A percentile compares a stretch with the other conserved stretches of the same genome.
phyloP scores from a whole-genome alignment of 92 coral and sea anemone species.

The Ricordea florida region DNA sequence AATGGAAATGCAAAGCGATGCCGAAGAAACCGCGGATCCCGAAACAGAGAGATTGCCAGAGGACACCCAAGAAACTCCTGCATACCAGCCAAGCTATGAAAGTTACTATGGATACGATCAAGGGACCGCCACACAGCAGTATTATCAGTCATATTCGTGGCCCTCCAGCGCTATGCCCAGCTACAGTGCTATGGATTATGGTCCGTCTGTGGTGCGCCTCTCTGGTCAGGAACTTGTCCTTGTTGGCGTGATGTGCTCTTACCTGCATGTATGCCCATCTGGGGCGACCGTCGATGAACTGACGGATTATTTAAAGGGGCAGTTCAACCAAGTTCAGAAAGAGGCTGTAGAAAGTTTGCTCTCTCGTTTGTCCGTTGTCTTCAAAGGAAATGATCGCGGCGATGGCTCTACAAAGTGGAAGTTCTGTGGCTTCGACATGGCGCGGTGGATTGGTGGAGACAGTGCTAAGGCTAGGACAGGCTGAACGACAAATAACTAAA shows the following conservation, averaged over 20 bases:
- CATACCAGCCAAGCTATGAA: too few species aligned
- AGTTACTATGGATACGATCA: too few species aligned
- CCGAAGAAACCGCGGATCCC: not conserved
- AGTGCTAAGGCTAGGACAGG: too few species aligned
- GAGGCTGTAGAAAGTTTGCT: slow-evolving; percentile 62
- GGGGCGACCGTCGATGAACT: slow-evolving; percentile 81
- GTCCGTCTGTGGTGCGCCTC: slow-evolving; percentile 49
- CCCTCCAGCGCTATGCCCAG: not conserved
- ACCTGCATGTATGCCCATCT: slow-evolving; percentile 70
- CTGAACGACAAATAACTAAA: too few species aligned
- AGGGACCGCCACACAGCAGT: not conserved
- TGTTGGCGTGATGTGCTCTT: slow-evolving; percentile 81
- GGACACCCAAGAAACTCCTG: too few species aligned
- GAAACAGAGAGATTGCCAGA: too few species aligned
- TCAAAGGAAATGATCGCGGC: slow-evolving; percentile 46
- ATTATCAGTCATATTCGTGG: not conserved
- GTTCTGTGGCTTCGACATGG: slow-evolving; percentile 64
- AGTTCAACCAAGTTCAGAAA: slow-evolving; percentile 55
- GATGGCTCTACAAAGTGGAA: slow-evolving; percentile 74
- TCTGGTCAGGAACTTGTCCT: slow-evolving; percentile 73
- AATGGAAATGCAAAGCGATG: not conserved
- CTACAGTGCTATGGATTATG: not conserved
- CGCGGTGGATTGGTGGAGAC: too few species aligned
- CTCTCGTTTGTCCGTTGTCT: slow-evolving; percentile 71
- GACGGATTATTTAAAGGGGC: slow-evolving; percentile 59